phyloP scores from a whole-genome alignment of 2,888 invertebrate genomes.

The Frankliniella fusca region DNA sequence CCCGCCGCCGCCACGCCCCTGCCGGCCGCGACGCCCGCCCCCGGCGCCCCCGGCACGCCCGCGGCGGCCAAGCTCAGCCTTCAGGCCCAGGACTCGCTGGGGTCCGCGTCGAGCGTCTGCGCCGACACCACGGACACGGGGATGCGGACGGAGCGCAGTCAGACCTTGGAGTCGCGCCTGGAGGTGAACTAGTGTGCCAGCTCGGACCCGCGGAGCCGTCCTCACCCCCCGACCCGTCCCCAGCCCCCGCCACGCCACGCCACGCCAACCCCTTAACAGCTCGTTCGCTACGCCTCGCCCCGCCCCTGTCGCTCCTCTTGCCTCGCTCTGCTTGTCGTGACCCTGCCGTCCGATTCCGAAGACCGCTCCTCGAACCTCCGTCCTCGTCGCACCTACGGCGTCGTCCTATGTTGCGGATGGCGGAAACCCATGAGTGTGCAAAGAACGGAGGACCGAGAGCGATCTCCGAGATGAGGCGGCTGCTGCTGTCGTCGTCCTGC shows the following conservation, averaged over 20 bases:
- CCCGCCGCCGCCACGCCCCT: neutral
- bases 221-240: neutral
- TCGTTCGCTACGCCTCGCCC: no score
- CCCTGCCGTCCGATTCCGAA: no score
- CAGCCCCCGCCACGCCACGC: no score
- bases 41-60: conserved; percentile 31
- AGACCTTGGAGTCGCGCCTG: conserved; percentile 1
- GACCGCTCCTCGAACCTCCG: no score
- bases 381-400: no score
- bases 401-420: no score
- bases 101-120: conserved; percentile 2
- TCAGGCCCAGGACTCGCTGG: conserved; percentile 3
- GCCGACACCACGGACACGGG: neutral
- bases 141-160: neutral
- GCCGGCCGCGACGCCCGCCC: neutral
- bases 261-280: no score
- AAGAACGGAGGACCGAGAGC: no score
- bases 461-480: no score
- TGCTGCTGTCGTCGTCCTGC: no score
- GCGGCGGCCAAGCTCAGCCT: neutral
- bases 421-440: no score
- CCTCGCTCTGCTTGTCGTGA: neutral
- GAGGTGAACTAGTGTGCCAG: neutral
- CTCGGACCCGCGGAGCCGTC: neutral
- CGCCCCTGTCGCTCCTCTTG: no score